Evolutionary conservation across 2,113 vertebrate genomes (phyloP), one percentile per base, ranked within the genome.

Genomic region (Bungarus multicinctus): DNA sequence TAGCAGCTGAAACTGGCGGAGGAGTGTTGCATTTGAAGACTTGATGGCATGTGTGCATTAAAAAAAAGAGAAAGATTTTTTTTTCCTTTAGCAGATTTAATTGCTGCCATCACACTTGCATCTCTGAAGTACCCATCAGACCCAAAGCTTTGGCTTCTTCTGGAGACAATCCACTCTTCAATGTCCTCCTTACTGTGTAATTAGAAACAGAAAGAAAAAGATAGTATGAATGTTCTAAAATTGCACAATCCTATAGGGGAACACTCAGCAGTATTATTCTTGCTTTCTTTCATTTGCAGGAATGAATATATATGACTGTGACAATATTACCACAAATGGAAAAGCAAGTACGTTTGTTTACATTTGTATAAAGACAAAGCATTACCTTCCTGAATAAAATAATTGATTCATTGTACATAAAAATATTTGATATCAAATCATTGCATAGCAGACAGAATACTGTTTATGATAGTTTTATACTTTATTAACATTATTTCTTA

Each of bases 131-230:
- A 93, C 98, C 98, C 92, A 99, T 98, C 94, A 99, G 97, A 92
- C 99, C 99, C 89, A 99, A 98, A 90, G 99, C 98, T 94, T 98
- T 98, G 87, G 99, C 99, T 97, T 99, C 99, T 97, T 99, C 99
- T 34, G 98, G 97, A 16, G 98, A 99, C 97, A 99, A 96, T 93
- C 99, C 99, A 0, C 96, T 99, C 98, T 99, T 99, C 97, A 99
- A 97, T 90, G 99, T 99, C 97, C 99, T 98, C 94, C 99, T 98
- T 96, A 99, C 99, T 99, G 97, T 47, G 52, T 4, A 60, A 87
- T 69, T 43, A 52, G 1, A 85, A 92, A 87, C 90, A 94, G 92
- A 47, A 12, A 91, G 43, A 54, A 93, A 53, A 86, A 90, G 87
- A 57, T 86, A 96, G 91, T 95, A 94, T 30, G 53, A 58, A 93